Percentiles rank a stretch among this genome's conserved stretches.
These are phyloP conservation scores for Otolemur crassicaudatus DNA, from an alignment of 2,797 vertebrate species.

Conservation along the genomic window DNA sequence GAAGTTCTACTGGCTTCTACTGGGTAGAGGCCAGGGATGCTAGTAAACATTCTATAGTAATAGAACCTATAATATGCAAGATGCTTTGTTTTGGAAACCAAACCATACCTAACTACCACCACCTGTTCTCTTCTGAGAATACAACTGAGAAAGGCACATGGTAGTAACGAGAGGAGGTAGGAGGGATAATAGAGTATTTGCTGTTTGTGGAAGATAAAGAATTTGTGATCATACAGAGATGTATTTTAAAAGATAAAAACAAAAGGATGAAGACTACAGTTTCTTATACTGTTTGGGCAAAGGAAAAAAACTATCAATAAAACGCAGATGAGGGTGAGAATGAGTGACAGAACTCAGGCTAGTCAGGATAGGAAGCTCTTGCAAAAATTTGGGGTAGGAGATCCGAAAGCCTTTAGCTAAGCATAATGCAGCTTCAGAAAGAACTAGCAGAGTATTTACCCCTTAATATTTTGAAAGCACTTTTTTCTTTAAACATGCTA, in stretches of 20 bases:
- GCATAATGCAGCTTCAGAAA: neutral
- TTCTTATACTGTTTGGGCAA: neutral
- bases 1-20: neutral
- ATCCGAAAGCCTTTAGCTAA: neutral
- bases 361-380: constrained; percentile 14
- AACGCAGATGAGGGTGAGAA: neutral
- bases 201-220: neutral
- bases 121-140: constrained; percentile 28
- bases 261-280: constrained; percentile 1
- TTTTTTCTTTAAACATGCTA: constrained; percentile 54
- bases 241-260: constrained; percentile 41
- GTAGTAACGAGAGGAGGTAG: neutral
- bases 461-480: constrained; percentile 33
- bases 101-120: neutral
- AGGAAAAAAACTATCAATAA: constrained; percentile 1
- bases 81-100: constrained; percentile 15
- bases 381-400: neutral
- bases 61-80: neutral
- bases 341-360: neutral
- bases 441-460: constrained; percentile 34
- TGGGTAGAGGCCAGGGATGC: neutral
- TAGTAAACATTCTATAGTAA: neutral
- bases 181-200: neutral
- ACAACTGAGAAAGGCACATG: neutral
- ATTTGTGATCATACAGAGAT: neutral